Evolutionary conservation across 2,113 vertebrate genomes (phyloP), one percentile per base, ranked within the genome.

Genomic region (Delphinapterus leucas): DNA sequence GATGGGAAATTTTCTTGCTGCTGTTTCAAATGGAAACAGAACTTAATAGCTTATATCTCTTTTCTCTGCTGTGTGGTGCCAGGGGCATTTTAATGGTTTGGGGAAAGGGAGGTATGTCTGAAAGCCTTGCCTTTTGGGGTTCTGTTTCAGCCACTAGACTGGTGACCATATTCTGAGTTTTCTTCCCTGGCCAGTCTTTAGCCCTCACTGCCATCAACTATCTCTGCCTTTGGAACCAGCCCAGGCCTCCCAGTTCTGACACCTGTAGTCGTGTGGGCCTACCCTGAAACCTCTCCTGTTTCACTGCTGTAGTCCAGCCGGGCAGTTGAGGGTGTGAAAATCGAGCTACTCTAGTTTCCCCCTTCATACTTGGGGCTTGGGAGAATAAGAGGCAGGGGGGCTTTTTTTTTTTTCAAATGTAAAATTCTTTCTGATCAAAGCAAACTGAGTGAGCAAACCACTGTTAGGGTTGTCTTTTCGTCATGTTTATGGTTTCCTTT

Each of bases 1-100:
- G 6, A 10, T 0, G 13, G 96, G 88, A 83, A 91, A 88, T 95
- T 49, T 90, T n/a, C 68, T 13, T 11, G 84, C 74, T 76, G 68
- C 68, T 36, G 23, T 95, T 95, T 97, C 84, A 97, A 90, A 95
- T 12, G 80, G 96, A 97, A 95, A 79, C 20, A 17, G 76, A 94
- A 96, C 82, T 83, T 95, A 95, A 95, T 88, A 90, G 93, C 77
- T 38, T 82, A 12, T 85, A 47, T 95, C 65, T 76, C 67, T 88
- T 81, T 83, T 95, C 84, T 90, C 71, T 74, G 88, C 96, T 33
- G 1, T 44, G 44, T 53, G 61, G 67, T 85, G 96, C 95, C 47
- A 68, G 76, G 84, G 61, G 13, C 55, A 8, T 84, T 88, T 95
- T 88, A 93, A 88, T 88, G 77, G 93, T 73, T 77, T 12, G 31